Evolutionary conservation across 2,113 vertebrate species (phyloP).

Genomic region (Nycticryphes semicollaris): DNA sequence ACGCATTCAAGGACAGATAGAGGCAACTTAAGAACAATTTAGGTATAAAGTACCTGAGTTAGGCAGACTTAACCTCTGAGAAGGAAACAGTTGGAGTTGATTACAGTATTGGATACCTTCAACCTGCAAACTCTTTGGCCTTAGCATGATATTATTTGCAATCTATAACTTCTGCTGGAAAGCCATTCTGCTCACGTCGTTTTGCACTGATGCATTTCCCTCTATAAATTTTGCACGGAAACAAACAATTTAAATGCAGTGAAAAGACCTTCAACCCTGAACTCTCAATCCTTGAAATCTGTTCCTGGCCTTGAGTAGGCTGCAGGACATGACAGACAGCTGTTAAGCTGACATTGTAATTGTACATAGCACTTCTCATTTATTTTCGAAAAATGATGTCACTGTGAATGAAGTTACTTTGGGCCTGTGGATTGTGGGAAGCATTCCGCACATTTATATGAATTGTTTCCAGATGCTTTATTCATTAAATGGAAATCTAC

Average conservation of each 20-base stretch:
- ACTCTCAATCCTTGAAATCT: not conserved
- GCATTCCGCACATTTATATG: not conserved
- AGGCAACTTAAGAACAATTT: not conserved
- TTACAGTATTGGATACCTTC: not conserved
- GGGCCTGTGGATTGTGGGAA: slow-evolving; percentile 1
- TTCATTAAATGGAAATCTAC: not conserved
- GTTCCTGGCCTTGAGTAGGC: not conserved
- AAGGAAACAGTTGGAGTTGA: not conserved
- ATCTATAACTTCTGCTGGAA: not conserved
- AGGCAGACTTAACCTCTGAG: not conserved
- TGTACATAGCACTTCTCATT: not conserved
- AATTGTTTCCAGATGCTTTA: slow-evolving; percentile 30
- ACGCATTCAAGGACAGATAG: not conserved
- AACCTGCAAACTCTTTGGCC: not conserved
- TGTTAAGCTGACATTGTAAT: not conserved
- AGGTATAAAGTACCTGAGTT: not conserved
- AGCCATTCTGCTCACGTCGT: not conserved
- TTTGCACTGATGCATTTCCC: not conserved
- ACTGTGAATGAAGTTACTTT: not conserved
- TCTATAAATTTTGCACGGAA: not conserved
- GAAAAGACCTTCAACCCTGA: not conserved
- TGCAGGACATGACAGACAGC: not conserved
- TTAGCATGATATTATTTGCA: not conserved
- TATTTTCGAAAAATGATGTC: not conserved
- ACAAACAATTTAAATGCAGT: not conserved